phyloP scores from a whole-genome alignment of 1,140 invertebrate genomes.

The Apis laboriosa region DNA sequence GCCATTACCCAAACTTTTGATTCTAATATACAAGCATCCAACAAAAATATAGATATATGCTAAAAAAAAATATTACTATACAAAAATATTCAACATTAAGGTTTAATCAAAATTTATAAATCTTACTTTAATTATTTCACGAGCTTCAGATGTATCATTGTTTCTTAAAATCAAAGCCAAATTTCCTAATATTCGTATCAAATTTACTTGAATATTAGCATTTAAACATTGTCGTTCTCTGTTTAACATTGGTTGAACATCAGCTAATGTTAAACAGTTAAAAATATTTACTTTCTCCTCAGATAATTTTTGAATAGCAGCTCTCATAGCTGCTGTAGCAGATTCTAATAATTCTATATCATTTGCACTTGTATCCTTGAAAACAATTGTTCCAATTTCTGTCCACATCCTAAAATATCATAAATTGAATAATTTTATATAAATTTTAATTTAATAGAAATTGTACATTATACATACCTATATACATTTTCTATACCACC shows the following conservation, averaged over 20 bases:
- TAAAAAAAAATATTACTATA: conserved; percentile 62
- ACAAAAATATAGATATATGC: conserved; percentile 80
- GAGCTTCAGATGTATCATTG: conserved; percentile 51
- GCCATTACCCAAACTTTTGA: conserved; percentile 86
- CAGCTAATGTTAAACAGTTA: conserved; percentile 71
- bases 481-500: conserved; percentile 83
- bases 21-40: conserved; percentile 81
- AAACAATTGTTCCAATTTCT: conserved; percentile 83
- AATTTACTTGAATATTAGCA: conserved; percentile 84
- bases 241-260: conserved; percentile 82
- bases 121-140: conserved; percentile 75
- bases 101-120: conserved; percentile 16
- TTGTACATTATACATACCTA: conserved; percentile 64
- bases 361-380: conserved; percentile 76
- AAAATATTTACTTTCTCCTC: conserved; percentile 72
- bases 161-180: conserved; percentile 79
- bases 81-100: conserved; percentile 60
- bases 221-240: conserved; percentile 82
- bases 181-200: conserved; percentile 86
- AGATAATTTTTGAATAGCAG: conserved; percentile 79
- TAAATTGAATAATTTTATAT: neutral
- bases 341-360: conserved; percentile 84
- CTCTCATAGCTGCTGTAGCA: conserved; percentile 85
- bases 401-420: conserved; percentile 79
- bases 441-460: conserved; percentile 1